A percentile compares a stretch with the other conserved stretches of the same genome.
These are phyloP conservation scores for Rhopalosiphum nymphaeae DNA, from an alignment of 2,888 invertebrate genomes.

Conservation along the genomic window DNA sequence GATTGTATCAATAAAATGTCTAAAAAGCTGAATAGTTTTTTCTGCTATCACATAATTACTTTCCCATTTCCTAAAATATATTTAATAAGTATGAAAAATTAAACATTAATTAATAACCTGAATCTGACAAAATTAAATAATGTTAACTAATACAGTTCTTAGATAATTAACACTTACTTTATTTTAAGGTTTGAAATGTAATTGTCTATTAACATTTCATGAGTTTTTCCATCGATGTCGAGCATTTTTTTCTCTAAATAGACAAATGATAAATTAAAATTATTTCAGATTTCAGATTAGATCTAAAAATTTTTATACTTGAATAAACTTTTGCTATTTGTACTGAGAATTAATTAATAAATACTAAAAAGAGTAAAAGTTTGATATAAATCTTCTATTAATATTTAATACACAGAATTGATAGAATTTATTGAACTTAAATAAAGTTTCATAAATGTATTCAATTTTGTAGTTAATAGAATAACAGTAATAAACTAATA, in stretches of 20 bases:
- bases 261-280: neutral
- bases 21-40: constrained; percentile 53
- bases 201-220: constrained; percentile 52
- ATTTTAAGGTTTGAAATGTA: constrained; percentile 55
- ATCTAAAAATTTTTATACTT: neutral
- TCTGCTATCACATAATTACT: constrained; percentile 48
- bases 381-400: neutral
- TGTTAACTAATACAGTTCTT: neutral
- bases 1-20: constrained; percentile 56
- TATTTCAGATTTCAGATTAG: neutral
- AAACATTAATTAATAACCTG: neutral
- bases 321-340: neutral
- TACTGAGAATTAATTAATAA: neutral
- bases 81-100: neutral
- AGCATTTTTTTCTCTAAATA: constrained; percentile 42
- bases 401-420: too few relatives aligned
- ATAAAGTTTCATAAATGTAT: too few relatives aligned
- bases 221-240: constrained; percentile 17
- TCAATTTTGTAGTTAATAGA: too few relatives aligned
- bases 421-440: too few relatives aligned
- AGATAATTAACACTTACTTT: constrained; percentile 31
- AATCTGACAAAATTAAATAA: neutral
- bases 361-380: neutral
- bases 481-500: too few relatives aligned
- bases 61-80: constrained; percentile 53